Evolutionary conservation across 2,797 vertebrate species (phyloP), one percentile per base, ranked within the genome.

Genomic region (Sebastiscus tertius): DNA sequence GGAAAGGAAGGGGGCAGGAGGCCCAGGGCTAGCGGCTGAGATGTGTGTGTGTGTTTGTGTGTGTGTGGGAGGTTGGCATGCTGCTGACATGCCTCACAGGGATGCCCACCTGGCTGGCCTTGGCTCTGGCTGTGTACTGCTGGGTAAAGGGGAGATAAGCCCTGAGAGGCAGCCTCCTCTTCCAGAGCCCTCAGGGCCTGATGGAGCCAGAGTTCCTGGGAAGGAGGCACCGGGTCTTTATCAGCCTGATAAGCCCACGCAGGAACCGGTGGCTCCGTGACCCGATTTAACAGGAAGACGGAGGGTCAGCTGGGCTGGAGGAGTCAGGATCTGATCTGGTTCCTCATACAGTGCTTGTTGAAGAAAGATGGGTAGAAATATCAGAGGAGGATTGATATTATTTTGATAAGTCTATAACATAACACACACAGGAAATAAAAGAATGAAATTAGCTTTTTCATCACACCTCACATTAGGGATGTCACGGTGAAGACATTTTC

Each of bases 51-150:
- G 58, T 60, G 74, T 55, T 33, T 55, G 60, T 58, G 61, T 54
- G 18, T 11, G 26, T 61, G 61, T 60, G 58, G 18, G 18, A 52
- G 24, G 72, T 75, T 91, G 88, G 88, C 86, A 73, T 22, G 26
- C 42, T 12, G 34, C 84, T 72, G 81, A 85, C 79, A 72, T 80
- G 69, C 68, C 85, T 79, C 29, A 26, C 70, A 87, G 88, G 67
- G 87, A 84, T 82, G 86, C 85, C 92, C 88, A 93, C 90, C 91
- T 93, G 90, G 80, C 84, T 75, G 88, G 89, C 89, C 87, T 92
- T 88, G 90, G 86, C 88, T 85, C 58, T 26, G 77, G 66, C 75
- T 75, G 27, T 63, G 75, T 77, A 12, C 68, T 66, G 70, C 83
- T 18, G 87, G 83, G 71, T 80, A 74, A 72, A 84, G 58, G 66